Evolutionary conservation across 2,888 invertebrate species (phyloP).

Genomic region (Anorthoa munda): DNA sequence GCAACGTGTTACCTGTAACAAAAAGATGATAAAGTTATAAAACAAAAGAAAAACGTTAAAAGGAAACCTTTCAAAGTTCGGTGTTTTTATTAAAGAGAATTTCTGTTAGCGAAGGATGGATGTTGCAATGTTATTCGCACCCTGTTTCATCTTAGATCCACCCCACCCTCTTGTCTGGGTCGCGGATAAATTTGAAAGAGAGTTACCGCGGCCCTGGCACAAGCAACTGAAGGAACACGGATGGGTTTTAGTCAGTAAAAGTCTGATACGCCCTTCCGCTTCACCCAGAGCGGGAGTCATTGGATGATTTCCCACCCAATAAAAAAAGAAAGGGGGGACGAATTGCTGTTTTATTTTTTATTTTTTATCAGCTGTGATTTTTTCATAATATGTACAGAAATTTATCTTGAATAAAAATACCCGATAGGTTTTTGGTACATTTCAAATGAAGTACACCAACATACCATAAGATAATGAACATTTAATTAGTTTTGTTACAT

Average conservation of each 20-base stretch:
- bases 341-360: not conserved
- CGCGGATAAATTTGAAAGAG: too few species aligned
- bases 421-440: not conserved
- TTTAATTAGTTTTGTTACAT: too few species aligned
- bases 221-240: too few species aligned
- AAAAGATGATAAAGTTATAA: slow-evolving; percentile 25
- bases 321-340: slow-evolving; percentile 5
- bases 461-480: too few species aligned
- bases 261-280: too few species aligned
- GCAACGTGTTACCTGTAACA: slow-evolving; percentile 60
- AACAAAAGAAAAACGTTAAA: slow-evolving; percentile 7
- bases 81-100: slow-evolving; percentile 23
- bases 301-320: too few species aligned
- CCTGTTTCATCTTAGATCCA: not conserved
- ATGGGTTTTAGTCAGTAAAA: too few species aligned
- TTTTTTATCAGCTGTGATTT: not conserved
- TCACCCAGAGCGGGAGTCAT: too few species aligned
- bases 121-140: slow-evolving; percentile 16
- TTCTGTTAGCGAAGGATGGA: slow-evolving; percentile 10
- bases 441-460: not conserved
- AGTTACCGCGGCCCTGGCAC: too few species aligned
- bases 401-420: not conserved
- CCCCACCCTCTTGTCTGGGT: too few species aligned
- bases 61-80: not conserved
- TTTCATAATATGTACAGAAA: not conserved